Conservation (phyloP, 2,888 invertebrate species). For the Apoda limacodes region DNA sequence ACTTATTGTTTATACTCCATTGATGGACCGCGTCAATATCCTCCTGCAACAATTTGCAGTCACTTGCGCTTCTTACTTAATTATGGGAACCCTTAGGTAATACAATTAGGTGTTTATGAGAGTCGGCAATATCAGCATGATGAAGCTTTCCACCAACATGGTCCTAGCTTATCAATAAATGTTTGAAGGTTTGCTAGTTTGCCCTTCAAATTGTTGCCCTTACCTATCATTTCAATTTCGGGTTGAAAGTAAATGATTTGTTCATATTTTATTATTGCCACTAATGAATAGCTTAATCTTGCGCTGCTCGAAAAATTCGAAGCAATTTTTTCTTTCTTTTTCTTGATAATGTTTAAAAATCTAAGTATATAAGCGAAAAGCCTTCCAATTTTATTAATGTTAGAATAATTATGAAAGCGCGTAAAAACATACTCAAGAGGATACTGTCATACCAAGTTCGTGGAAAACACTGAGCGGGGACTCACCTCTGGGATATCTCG, state of each 20-base stretch:
- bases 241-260: background rate
- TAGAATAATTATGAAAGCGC: constrained; percentile 2
- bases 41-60: no score
- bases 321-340: background rate
- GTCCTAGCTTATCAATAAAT: background rate
- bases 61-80: no score
- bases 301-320: background rate
- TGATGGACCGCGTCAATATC: no score
- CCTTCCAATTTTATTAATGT: constrained; percentile 4
- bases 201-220: background rate
- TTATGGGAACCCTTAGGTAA: background rate
- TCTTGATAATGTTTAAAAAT: background rate
- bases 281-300: background rate
- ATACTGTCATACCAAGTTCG: background rate
- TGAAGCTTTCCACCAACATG: background rate
- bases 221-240: background rate
- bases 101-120: background rate
- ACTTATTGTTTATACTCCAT: no score
- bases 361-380: constrained; percentile 3
- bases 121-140: background rate
- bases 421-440: constrained; percentile 1
- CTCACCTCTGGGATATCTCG: background rate
- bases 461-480: background rate
- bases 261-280: background rate
- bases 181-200: background rate